phyloP scores from a whole-genome alignment of 2,888 invertebrate genomes.

The Sesamia inferens region DNA sequence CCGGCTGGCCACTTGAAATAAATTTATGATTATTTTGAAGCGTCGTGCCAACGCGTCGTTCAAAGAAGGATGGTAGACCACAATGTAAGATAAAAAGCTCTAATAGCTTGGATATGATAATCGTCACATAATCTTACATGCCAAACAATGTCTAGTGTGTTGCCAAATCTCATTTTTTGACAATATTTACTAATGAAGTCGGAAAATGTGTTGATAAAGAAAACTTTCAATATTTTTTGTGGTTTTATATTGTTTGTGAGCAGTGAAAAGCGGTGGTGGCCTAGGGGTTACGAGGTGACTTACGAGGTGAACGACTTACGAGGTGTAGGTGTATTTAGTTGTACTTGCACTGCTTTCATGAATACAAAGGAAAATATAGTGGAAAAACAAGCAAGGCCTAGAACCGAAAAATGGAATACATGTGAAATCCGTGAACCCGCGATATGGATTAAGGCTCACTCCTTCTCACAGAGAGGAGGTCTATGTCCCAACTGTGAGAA shows the following conservation, averaged over 20 bases:
- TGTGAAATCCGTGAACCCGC: not conserved
- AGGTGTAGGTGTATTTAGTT: not conserved
- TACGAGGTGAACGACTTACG: not conserved
- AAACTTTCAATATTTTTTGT: slow-evolving; percentile 8
- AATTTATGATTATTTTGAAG: slow-evolving; percentile 85
- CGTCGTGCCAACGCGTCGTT: slow-evolving; percentile 79
- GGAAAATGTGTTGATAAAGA: slow-evolving; percentile 11
- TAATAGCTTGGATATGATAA: slow-evolving; percentile 57
- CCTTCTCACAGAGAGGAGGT: not conserved
- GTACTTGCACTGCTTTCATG: not conserved
- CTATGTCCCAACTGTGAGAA: not conserved
- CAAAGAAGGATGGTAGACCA: slow-evolving; percentile 73
- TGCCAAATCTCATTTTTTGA: slow-evolving; percentile 52
- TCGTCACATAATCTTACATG: slow-evolving; percentile 38
- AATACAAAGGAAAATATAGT: not conserved
- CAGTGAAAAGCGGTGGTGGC: not conserved
- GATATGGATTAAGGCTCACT: not conserved
- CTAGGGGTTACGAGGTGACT: not conserved
- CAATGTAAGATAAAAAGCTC: slow-evolving; percentile 53
- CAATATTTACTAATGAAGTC: slow-evolving; percentile 35
- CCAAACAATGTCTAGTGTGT: slow-evolving; percentile 36
- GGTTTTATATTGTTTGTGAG: slow-evolving; percentile 2
- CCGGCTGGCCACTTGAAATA: slow-evolving; percentile 77
- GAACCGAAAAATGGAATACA: not conserved
- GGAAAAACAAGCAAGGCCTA: not conserved